These are phyloP conservation scores for Macrotus californicus DNA, from an alignment of 2,113 vertebrate species.

Conservation along the genomic window DNA sequence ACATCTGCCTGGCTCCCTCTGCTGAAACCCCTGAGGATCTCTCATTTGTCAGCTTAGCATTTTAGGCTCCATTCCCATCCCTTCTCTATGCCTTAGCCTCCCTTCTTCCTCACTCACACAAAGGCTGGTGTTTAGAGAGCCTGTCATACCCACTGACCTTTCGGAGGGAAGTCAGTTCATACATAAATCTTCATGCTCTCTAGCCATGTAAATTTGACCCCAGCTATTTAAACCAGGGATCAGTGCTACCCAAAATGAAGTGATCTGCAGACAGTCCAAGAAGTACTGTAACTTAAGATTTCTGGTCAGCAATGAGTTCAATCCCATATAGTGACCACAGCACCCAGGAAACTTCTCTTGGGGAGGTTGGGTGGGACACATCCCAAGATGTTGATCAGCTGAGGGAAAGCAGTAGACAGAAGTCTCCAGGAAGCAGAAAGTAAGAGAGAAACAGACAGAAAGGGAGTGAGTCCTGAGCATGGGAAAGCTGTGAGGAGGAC, in stretches of 20 bases:
- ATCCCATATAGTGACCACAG: not conserved
- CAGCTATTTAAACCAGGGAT: not conserved
- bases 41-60: slow-evolving; percentile 5
- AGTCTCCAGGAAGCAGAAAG: not conserved
- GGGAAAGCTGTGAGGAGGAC: not conserved
- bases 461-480: not conserved
- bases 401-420: not conserved
- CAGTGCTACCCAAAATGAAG: not conserved
- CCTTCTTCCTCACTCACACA: not conserved
- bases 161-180: not conserved
- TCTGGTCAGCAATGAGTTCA: not conserved
- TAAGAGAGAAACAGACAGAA: not conserved
- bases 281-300: not conserved
- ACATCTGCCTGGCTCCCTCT: not conserved
- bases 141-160: not conserved
- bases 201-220: not conserved
- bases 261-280: not conserved
- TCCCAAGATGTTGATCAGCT: not conserved
- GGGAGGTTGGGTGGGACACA: not conserved
- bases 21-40: not conserved
- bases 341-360: not conserved
- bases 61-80: not conserved
- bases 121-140: not conserved
- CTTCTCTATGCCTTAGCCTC: not conserved
- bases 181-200: not conserved